Evolutionary conservation across 2,888 invertebrate species (phyloP).

Genomic region (Philaethria dido): DNA sequence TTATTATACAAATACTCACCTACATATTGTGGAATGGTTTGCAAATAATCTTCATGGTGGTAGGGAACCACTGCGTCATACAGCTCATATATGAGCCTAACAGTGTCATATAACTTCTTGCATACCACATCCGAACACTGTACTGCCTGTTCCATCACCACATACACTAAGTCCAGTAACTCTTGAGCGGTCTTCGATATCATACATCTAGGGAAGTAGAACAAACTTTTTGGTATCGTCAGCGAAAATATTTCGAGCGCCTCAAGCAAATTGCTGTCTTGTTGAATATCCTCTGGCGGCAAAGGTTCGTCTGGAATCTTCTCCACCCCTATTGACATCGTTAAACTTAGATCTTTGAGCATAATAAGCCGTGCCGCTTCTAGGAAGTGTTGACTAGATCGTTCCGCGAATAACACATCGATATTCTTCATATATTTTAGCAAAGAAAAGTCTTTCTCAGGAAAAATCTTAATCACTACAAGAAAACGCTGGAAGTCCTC

Average conservation of each 20-base stretch:
- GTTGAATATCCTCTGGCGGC: slow-evolving; percentile 36
- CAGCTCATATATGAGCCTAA: slow-evolving; percentile 88
- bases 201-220: slow-evolving; percentile 82
- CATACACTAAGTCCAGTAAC: slow-evolving; percentile 85
- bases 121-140: slow-evolving; percentile 85
- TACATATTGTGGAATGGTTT: slow-evolving; percentile 94
- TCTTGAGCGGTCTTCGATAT: slow-evolving; percentile 86
- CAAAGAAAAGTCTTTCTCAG: slow-evolving; percentile 80
- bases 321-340: slow-evolving; percentile 83
- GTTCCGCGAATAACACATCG: slow-evolving; percentile 89
- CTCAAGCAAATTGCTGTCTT: slow-evolving; percentile 59
- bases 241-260: slow-evolving; percentile 69
- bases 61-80: slow-evolving; percentile 91
- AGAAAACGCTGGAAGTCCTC: slow-evolving; percentile 86
- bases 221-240: slow-evolving; percentile 71
- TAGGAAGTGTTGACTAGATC: slow-evolving; percentile 88
- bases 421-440: slow-evolving; percentile 89
- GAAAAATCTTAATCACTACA: slow-evolving; percentile 83
- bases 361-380: slow-evolving; percentile 88
- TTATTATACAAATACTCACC: slow-evolving; percentile 85
- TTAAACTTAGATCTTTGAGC: slow-evolving; percentile 91
- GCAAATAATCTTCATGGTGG: slow-evolving; percentile 90
- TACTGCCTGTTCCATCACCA: slow-evolving; percentile 87
- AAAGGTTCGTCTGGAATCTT: slow-evolving; percentile 57
- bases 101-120: slow-evolving; percentile 87